Conservation (phyloP, 2,113 vertebrate genomes). For the Butorides virescens region DNA sequence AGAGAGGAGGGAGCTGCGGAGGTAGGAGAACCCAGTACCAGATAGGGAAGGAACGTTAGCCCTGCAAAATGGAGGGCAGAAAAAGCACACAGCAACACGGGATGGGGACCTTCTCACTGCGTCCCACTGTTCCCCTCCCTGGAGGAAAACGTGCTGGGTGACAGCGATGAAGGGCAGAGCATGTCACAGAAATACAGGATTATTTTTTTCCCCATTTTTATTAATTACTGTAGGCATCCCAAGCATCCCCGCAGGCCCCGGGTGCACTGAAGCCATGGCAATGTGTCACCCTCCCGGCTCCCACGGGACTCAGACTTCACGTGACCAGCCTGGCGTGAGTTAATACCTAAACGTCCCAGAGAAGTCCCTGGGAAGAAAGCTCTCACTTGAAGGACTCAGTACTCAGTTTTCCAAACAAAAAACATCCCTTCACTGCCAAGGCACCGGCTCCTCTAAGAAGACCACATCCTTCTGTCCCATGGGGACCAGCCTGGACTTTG, state of each 20-base stretch:
- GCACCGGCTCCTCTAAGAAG: neutral
- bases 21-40: neutral
- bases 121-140: neutral
- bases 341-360: neutral
- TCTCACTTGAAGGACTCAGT: neutral
- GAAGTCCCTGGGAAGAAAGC: neutral
- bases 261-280: neutral
- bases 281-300: neutral
- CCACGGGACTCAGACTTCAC: neutral
- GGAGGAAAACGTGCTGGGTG: neutral
- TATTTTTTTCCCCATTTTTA: neutral
- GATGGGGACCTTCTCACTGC: neutral
- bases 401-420: neutral
- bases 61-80: neutral
- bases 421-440: neutral
- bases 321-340: neutral
- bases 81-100: neutral
- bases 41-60: neutral
- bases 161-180: neutral
- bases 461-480: neutral
- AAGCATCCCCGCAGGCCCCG: neutral
- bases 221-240: slow-evolving; percentile 4
- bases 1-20: neutral
- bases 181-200: neutral
- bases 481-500: neutral